Percentiles rank a stretch among this genome's conserved stretches.
phyloP scores from a whole-genome alignment of 2,797 vertebrate species.

The Saguinus oedipus region DNA sequence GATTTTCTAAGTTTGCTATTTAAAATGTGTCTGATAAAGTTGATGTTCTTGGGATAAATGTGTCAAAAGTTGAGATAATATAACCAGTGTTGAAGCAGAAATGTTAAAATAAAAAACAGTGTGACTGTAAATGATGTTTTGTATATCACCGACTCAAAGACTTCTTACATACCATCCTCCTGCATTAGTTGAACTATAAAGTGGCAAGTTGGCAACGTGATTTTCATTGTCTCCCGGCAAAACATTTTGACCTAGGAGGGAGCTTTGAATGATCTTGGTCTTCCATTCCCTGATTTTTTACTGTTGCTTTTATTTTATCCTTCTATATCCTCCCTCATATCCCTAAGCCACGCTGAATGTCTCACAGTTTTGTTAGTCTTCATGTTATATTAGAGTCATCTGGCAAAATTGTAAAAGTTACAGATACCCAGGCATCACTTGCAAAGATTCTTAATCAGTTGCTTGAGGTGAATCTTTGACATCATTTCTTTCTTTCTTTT shows the following conservation, averaged over 20 bases:
- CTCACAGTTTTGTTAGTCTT: not conserved
- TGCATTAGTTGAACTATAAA: not conserved
- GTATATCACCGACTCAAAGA: not conserved
- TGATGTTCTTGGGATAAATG: constrained; percentile 54
- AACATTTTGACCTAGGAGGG: not conserved
- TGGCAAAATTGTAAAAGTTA: not conserved
- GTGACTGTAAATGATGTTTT: not conserved
- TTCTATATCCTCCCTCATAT: not conserved
- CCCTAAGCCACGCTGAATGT: not conserved
- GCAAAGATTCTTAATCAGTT: not conserved
- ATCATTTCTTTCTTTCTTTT: not conserved
- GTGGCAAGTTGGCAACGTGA: not conserved
- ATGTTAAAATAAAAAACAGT: constrained; percentile 53
- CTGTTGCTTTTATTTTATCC: not conserved
- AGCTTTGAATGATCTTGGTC: not conserved
- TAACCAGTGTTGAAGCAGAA: constrained; percentile 37
- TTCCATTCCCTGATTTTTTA: not conserved
- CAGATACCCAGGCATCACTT: not conserved
- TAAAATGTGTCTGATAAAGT: constrained; percentile 25
- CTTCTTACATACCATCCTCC: not conserved
- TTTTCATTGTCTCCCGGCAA: not conserved
- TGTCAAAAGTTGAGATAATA: constrained; percentile 51
- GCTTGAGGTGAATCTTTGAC: not conserved
- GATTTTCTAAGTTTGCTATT: constrained; percentile 14
- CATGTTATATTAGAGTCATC: not conserved